Percentiles rank a stretch among this genome's conserved stretches.
phyloP scores from a whole-genome alignment of 2,888 invertebrate species.

The Caenorhabditis japonica region DNA sequence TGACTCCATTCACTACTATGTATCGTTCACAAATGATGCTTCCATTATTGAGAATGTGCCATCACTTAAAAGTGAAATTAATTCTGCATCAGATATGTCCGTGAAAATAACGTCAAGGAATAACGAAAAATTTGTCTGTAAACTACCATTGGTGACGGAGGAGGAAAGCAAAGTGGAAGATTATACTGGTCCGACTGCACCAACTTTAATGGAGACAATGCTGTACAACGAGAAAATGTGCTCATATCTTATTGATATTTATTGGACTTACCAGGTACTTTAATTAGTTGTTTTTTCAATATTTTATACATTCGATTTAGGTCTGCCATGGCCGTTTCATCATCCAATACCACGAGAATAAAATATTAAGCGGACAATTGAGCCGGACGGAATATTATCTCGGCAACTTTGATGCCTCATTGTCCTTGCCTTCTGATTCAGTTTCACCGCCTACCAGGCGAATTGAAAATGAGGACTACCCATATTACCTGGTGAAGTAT shows the following conservation, averaged over 20 bases:
- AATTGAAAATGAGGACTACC: constrained; percentile 88
- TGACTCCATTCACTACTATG: constrained; percentile 55
- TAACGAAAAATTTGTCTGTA: constrained; percentile 53
- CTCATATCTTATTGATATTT: constrained; percentile 78
- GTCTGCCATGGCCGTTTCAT: constrained; percentile 81
- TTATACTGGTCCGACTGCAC: constrained; percentile 38
- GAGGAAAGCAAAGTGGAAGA: constrained; percentile 23
- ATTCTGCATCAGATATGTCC: constrained; percentile 17
- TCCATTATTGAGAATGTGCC: constrained; percentile 7
- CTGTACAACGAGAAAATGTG: constrained; percentile 73
- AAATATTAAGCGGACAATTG: constrained; percentile 82
- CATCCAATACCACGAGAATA: constrained; percentile 94
- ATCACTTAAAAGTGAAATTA: neutral
- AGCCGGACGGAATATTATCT: constrained; percentile 72
- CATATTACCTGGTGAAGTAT: constrained; percentile 87
- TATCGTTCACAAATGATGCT: constrained; percentile 47
- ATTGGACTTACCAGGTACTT: constrained; percentile 69
- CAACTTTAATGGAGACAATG: constrained; percentile 27
- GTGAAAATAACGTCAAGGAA: constrained; percentile 39
- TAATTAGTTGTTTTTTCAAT: neutral
- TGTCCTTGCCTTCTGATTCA: constrained; percentile 49
- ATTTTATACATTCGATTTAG: constrained; percentile 11
- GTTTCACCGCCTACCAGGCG: constrained; percentile 67
- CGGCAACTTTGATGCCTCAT: constrained; percentile 67
- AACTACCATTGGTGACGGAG: constrained; percentile 37